phyloP scores from a whole-genome alignment of 2,888 invertebrate species.

The Apamea sordens region DNA sequence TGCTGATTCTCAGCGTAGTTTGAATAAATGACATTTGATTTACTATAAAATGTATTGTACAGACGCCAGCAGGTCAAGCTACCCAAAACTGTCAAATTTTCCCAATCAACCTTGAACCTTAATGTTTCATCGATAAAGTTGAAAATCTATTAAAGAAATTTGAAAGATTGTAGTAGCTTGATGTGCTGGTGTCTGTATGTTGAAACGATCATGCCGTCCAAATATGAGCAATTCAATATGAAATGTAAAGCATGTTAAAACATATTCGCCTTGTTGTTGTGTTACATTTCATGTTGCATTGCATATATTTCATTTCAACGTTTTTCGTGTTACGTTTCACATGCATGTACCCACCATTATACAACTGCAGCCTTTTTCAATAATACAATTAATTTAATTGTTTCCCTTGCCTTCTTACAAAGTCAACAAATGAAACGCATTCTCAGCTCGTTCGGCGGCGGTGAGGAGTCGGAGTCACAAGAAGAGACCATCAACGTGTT shows the following conservation, averaged over 20 bases:
- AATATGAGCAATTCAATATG: not conserved
- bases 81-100: no score
- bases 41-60: not conserved
- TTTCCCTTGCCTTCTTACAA: conserved; percentile 30
- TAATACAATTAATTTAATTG: conserved; percentile 27
- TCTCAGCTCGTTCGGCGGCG: conserved; percentile 90
- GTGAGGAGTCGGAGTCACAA: conserved; percentile 91
- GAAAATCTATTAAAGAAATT: no score
- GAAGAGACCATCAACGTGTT: conserved; percentile 98
- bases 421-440: conserved; percentile 58
- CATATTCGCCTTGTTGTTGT: not conserved
- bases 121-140: no score
- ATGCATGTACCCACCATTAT: not conserved
- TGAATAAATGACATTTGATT: not conserved
- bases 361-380: not conserved
- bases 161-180: no score
- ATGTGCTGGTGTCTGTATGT: no score
- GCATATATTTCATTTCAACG: not conserved
- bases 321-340: not conserved
- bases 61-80: no score
- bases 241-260: not conserved
- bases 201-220: not conserved
- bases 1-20: no score
- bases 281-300: not conserved
- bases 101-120: no score